Evolutionary conservation across 1,140 invertebrate species (phyloP), one percentile per base, ranked within the genome.

Genomic region (Calephelis nemesis): DNA sequence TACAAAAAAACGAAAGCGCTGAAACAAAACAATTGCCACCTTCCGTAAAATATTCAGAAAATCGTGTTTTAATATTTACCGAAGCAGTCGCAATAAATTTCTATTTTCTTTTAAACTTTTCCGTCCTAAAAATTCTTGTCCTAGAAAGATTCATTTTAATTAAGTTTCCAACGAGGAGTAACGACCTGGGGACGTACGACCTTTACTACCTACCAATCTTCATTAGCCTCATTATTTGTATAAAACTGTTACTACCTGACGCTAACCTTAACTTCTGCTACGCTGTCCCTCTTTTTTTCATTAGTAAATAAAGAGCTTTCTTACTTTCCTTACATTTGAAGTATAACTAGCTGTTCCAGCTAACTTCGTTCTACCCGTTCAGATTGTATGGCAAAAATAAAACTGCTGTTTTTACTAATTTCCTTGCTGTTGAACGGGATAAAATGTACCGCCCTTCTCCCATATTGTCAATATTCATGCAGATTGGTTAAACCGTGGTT

Each of bases 111-210:
- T 74, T 79, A 78, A 79, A 68, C 73, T 77, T 77, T 72, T 63
- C 72, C 69, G 67, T 79, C 74, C 75, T 69, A 84, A 83, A 84
- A 79, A 74, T 70, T 73, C 69, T 76, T 73, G 79, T 80, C 74
- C 72, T 71, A 69, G 54, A 76, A 72, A 83, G 81, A 87, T 87
- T 87, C 80, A 84, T 87, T 86, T 86, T 83, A 85, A 87, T 86
- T 30, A 87, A 85, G 85, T 79, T 85, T 82, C 81, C 73, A 73
- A 83, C 74, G 76, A 85, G 79, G 76, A 84, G 81, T 81, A 83
- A 79, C 77, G 82, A 76, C 76, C 76, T 72, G 54, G 75, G 76
- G 68, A 80, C 79, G 75, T 70, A 76, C 78, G 78, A 78, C 76
- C 77, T 82, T 80, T 74, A 77, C 78, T 81, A 78, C 71, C 82